Percentiles rank a stretch among this genome's conserved stretches.
These are phyloP conservation scores for Coelinius sp. DNA, from an alignment of 2,888 invertebrate species.

Conservation along the genomic window DNA sequence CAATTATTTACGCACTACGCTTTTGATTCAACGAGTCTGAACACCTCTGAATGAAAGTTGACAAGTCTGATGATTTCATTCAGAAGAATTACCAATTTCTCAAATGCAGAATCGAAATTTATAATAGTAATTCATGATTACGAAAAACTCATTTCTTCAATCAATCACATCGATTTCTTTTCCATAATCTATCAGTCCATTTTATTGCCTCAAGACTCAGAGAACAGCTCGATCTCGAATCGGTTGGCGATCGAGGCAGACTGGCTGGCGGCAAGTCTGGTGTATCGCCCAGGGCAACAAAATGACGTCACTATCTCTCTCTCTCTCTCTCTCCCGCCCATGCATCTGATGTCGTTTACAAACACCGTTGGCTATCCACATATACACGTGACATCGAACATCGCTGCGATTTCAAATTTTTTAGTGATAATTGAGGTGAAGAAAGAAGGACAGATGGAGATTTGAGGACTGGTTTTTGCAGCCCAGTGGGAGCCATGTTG, in stretches of 20 bases:
- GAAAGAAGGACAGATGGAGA: not conserved
- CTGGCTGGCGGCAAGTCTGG: constrained; percentile 57
- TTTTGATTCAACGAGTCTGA: not conserved
- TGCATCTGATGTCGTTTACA: constrained; percentile 18
- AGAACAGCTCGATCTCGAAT: constrained; percentile 43
- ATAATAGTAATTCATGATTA: no score
- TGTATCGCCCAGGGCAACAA: constrained; percentile 51
- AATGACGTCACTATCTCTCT: constrained; percentile 59
- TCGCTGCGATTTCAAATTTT: constrained; percentile 2
- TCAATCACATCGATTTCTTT: not conserved
- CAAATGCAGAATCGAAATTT: not conserved
- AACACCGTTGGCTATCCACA: constrained; percentile 31
- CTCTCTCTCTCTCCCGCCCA: constrained; percentile 45
- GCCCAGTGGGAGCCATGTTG: not conserved
- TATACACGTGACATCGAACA: not conserved
- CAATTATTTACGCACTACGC: constrained; percentile 33
- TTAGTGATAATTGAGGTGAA: not conserved
- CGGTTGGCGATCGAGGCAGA: constrained; percentile 56
- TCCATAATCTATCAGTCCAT: not conserved
- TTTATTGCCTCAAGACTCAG: constrained; percentile 44
- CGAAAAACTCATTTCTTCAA: not conserved
- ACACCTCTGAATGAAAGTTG: not conserved
- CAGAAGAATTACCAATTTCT: no score
- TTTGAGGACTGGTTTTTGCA: constrained; percentile 16
- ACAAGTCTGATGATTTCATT: no score